Base-by-base conservation (phyloP, 1,140 invertebrate genomes). In the Leguminivora glycinivorella region DNA sequence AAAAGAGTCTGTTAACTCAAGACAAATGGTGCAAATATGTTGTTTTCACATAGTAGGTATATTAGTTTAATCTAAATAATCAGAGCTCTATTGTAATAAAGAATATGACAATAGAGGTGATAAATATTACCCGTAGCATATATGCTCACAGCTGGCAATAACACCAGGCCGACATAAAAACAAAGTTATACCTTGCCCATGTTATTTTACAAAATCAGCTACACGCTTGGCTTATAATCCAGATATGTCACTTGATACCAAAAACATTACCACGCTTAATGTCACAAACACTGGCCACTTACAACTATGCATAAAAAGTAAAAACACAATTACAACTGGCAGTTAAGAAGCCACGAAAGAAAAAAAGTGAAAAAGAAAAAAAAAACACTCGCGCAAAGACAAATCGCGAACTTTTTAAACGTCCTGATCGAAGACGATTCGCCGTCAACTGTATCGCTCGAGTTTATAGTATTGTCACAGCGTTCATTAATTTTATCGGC, bases 391-490 rank as follows among this genome's bases (percentile, higher is more conserved):
- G 19, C 47, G 1, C 4, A 52, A 0, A 52, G 9, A 52, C 12
- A 19, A 52, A 22, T 22, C 26, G 58, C 52, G 10, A 22, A 56
- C 52, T 56, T 25, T 63, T 9, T 29, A 29, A 63, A 31, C 58
- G 58, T 29, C 26, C 26, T 12, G 9, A 34, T 29, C 25, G 58
- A 22, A 52, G 47, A 52, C 47, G 47, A 17, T 17, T 9, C 47
- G 47, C 17, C 7, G 47, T 7, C 19, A 52, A 63, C 58, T 63
- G 58, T 63, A 58, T 58, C n/a, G 43, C 43, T 2, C 10, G 9
- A 60, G 58, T 63, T 63, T 63, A 63, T 63, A 63, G 31, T 29
- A 17, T 63, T 63, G 58, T 63, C 58, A 63, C 58, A 4, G 31
- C 58, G n/a, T 63, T 52, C 19, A 63, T 63, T n/a, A 43, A 31